These are phyloP conservation scores for Drosophila sordidula DNA, from an alignment of 2,888 invertebrate genomes.

Conservation along the genomic window DNA sequence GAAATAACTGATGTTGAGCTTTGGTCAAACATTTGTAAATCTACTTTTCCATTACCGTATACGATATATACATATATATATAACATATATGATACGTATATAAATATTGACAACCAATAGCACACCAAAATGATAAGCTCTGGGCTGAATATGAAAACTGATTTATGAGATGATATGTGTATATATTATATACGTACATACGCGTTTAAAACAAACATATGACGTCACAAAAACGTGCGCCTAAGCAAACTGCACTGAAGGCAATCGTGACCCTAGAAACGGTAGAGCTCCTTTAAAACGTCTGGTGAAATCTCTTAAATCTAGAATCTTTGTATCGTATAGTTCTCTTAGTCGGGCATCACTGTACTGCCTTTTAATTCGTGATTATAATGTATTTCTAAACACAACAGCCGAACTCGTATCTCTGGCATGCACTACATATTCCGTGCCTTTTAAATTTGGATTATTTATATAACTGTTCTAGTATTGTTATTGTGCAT, in stretches of 20 bases:
- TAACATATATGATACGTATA: not conserved
- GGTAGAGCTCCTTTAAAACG: not conserved
- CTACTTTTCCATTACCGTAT: too few species aligned
- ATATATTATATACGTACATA: not conserved
- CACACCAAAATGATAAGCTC: not conserved
- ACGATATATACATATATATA: not conserved
- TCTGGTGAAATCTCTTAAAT: not conserved
- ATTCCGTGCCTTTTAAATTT: not conserved
- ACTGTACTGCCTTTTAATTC: not conserved
- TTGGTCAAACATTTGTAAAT: too few species aligned
- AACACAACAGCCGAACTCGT: not conserved
- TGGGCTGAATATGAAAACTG: not conserved
- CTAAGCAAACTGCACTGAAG: slow-evolving; percentile 5
- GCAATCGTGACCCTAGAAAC: not conserved
- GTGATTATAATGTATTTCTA: not conserved
- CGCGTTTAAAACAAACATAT: slow-evolving; percentile 1
- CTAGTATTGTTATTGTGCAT: not conserved
- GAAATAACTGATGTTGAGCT: too few species aligned
- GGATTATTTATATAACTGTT: not conserved
- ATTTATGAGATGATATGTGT: not conserved
- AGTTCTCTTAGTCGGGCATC: not conserved
- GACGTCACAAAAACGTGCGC: slow-evolving; percentile 11
- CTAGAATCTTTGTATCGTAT: not conserved
- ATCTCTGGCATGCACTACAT: not conserved
- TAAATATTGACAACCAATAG: too few species aligned